Evolutionary conservation across 2,797 vertebrate genomes (phyloP).

Genomic region (Manis crassicaudata): DNA sequence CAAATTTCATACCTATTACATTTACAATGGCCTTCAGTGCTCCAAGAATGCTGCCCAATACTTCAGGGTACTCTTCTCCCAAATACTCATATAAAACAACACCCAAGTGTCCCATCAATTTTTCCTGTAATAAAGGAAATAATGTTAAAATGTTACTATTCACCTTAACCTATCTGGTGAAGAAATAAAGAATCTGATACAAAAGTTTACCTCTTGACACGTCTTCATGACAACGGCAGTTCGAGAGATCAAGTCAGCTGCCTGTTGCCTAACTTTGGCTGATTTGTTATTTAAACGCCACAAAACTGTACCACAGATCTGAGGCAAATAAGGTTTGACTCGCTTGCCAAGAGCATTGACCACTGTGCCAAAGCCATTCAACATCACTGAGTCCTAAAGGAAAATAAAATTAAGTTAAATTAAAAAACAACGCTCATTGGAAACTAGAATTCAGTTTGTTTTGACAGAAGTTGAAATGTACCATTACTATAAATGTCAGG

Average conservation of each 20-base stretch:
- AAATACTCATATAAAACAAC: conserved; percentile 99
- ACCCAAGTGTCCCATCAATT: conserved; percentile 99
- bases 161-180: not conserved
- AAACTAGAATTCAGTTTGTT: not conserved
- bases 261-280: conserved; percentile 98
- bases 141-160: not conserved
- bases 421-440: not conserved
- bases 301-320: conserved; percentile 99
- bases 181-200: not conserved
- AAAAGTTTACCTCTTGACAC: conserved; percentile 94
- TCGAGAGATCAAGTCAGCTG: conserved; percentile 97
- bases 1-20: conserved; percentile 92
- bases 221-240: conserved; percentile 99
- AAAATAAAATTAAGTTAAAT: not conserved
- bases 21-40: conserved; percentile 99
- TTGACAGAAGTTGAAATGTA: not conserved
- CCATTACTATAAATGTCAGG: not conserved
- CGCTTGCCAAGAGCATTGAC: conserved; percentile 99
- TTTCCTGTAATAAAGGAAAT: conserved; percentile 90
- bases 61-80: conserved; percentile 99
- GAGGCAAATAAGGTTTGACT: conserved; percentile 98
- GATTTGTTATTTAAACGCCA: conserved; percentile 99
- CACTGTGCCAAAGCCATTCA: conserved; percentile 99
- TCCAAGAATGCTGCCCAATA: conserved; percentile 98
- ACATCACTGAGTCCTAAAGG: conserved; percentile 97